Conservation (phyloP, 2,888 invertebrate genomes). For the Nemotelus pantherinus region DNA sequence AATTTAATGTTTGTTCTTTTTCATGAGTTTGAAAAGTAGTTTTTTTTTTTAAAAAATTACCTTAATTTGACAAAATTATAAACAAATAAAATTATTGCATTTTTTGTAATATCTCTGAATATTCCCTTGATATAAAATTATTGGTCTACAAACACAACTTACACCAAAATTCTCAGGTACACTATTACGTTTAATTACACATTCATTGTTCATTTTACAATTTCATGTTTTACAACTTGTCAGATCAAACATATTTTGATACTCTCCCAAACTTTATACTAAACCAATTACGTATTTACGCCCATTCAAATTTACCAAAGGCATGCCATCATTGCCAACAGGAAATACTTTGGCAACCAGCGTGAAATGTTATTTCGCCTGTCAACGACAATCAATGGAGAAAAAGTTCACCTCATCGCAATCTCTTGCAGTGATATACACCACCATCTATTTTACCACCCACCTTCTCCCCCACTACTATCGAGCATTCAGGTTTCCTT, state of each 20-base stretch:
- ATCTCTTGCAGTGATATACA: neutral
- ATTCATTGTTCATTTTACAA: neutral
- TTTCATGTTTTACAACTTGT: neutral
- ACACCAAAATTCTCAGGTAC: too few species aligned
- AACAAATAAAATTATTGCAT: too few species aligned
- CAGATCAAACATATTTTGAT: neutral
- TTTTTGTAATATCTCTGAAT: too few species aligned
- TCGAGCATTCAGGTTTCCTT: neutral
- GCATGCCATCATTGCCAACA: conserved; percentile 10
- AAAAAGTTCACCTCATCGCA: conserved; percentile 34
- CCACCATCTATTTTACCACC: neutral
- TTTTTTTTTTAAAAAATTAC: too few species aligned
- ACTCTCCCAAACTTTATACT: neutral
- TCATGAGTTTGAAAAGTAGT: too few species aligned
- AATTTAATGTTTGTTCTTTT: too few species aligned
- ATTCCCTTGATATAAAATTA: too few species aligned
- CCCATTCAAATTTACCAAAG: neutral
- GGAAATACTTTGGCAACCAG: conserved; percentile 39
- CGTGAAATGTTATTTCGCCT: conserved; percentile 43
- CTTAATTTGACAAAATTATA: too few species aligned
- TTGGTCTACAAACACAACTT: too few species aligned
- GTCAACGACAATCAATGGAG: conserved; percentile 41
- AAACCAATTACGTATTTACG: neutral
- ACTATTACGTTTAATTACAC: too few species aligned
- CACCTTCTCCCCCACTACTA: neutral